Evolutionary conservation across 2,113 vertebrate species (phyloP), one percentile per base, ranked within the genome.

Genomic region (Myotis brandtii): DNA sequence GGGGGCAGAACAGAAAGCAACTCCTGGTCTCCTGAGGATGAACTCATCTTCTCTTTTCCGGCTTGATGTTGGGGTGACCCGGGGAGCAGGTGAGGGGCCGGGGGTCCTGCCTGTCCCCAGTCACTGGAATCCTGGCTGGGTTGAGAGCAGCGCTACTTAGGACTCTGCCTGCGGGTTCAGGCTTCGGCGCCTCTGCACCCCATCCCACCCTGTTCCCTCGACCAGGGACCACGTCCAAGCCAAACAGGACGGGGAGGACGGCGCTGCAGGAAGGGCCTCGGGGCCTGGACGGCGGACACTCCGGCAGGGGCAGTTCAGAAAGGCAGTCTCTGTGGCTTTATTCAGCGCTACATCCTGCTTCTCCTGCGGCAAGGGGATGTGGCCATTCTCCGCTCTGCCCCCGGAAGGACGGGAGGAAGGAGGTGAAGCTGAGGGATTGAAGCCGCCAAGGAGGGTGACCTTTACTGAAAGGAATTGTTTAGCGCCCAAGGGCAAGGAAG

Each of bases 171-270:
- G n/a, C 34, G 32, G 52, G 76, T 40, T 87, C 34, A 25, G 48
- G 82, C 67, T 50, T 50, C 54, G 8, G 14, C 0, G 50, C 46
- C 76, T 59, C 62, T 25, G 43, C 30, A 25, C 40, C 76, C 46
- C 0, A 0, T 9, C 21, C 54, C 52, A 56, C 62, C 91, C 67
- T 0, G 0, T 27, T 56, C 62, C 85, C 48, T 0, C 59, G 25
- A n/a, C 18, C 93, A 66, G 91, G 96, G 95, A 86, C 52, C 43
- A 0, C 4, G 4, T 96, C 97, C 97, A 97, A 97, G 88, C 30
- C 93, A 97, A 97, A 97, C 94, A 96, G 96, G 94, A 75, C 14
- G 13, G 34, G 50, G 34, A 67, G 81, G 81, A 69, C 1, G 1
- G 66, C 93, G 81, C 88, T 56, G 0, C 85, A 77, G 95, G 96